Percentiles rank a stretch among this genome's conserved stretches.
These are phyloP conservation scores for Sinocyclocheilus rhinocerous DNA, from an alignment of 2,113 vertebrate species.

Conservation along the genomic window DNA sequence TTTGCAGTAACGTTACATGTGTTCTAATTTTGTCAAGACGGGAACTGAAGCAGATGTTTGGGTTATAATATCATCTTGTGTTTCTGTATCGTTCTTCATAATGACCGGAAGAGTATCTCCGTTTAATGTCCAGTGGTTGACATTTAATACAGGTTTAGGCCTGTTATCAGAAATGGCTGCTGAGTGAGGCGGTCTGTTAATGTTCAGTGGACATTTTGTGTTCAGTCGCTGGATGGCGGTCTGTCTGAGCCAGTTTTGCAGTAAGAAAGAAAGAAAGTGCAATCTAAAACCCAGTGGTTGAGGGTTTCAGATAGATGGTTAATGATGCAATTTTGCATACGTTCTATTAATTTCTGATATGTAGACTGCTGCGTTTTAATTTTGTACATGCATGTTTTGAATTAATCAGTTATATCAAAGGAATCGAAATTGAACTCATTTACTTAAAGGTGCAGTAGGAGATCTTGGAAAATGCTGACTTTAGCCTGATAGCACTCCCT, in stretches of 20 bases:
- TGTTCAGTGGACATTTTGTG: constrained; percentile 1
- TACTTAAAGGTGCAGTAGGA: no score
- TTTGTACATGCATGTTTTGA: not conserved
- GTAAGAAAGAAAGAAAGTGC: not conserved
- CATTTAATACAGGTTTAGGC: not conserved
- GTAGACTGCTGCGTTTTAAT: not conserved
- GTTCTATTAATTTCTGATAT: not conserved
- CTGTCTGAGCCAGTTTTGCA: not conserved
- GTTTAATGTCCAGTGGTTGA: not conserved
- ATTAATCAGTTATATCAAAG: not conserved
- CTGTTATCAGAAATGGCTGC: constrained; percentile 2
- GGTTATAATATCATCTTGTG: not conserved
- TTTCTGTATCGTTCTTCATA: not conserved
- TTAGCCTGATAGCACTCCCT: no score
- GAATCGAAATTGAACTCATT: not conserved
- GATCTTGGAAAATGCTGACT: no score
- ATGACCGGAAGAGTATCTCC: no score
- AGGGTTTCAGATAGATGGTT: not conserved
- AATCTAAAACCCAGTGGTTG: not conserved
- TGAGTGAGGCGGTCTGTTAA: not conserved
- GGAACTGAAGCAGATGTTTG: not conserved
- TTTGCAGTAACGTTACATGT: not conserved
- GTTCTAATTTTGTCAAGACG: not conserved
- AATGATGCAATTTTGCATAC: not conserved
- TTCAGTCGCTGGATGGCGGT: constrained; percentile 7